Base-by-base conservation (phyloP, 1,140 invertebrate species). In the Aleiodes sp. region DNA sequence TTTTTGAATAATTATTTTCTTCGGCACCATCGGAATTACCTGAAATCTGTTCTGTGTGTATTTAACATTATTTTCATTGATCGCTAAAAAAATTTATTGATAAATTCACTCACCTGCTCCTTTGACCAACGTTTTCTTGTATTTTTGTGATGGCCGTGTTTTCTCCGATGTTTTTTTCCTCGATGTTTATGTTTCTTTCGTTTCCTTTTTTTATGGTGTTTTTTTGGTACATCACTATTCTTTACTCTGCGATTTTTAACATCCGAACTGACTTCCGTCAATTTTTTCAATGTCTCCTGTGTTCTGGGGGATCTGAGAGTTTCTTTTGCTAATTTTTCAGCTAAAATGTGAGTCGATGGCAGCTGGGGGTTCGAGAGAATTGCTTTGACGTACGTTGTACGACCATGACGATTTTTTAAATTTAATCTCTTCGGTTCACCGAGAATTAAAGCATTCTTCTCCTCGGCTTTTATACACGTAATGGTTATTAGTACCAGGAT, bases 281-380 rank as follows among this genome's bases (percentile, higher is more conserved):
- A 62, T 9, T 75, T 75, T 3, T 75, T 76, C 8, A 80, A 72
- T n/a, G 69, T 77, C 12, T 76, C 68, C 19, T 77, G 76, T 43
- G 76, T 73, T 60, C 73, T 68, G 14, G 73, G 65, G 0, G 76
- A 78, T 16, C 71, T 72, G 0, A 81, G 57, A 10, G 70, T 71
- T 1, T 76, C 76, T 1, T 75, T 69, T 0, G 78, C 78, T 21
- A 77, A 70, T 73, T 79, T 80, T 7, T 72, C 43, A 0, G 77
- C 75, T 24, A 81, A 62, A 2, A 41, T 16, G 19, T 61, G 57
- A 0, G n/a, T 46, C 0, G 61, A 39, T 9, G 61, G 65, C 8
- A 26, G 1, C 35, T 69, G n/a, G 33, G 57, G 56, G 46, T 68
- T 68, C 0, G 65, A 16, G 2, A 67, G 14, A 26, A 73, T 72